These are phyloP conservation scores for Mormoops blainvillei DNA, from an alignment of 2,113 vertebrate species.

Conservation along the genomic window DNA sequence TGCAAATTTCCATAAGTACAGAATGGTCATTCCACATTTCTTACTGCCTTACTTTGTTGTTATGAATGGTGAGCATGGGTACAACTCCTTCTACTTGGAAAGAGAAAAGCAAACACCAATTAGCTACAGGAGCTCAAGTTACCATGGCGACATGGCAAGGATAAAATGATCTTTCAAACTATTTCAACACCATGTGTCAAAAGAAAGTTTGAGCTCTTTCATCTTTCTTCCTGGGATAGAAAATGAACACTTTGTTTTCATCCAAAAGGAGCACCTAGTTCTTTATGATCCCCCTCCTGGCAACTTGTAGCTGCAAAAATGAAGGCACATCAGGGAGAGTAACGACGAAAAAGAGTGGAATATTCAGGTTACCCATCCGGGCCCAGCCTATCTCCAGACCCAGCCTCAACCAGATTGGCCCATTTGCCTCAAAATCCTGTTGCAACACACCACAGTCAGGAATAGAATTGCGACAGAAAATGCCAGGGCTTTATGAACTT, in stretches of 20 bases:
- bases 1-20: background rate
- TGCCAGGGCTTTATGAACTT: background rate
- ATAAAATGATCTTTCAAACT: conserved; percentile 58
- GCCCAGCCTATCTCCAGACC: no score
- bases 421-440: background rate
- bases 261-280: conserved; percentile 26
- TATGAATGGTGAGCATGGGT: conserved; percentile 6
- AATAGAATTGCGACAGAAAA: background rate
- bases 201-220: conserved; percentile 51
- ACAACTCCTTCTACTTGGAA: background rate
- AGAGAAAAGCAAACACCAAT: conserved; percentile 39
- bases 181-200: conserved; percentile 47
- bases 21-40: background rate
- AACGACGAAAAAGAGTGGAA: background rate
- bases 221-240: conserved; percentile 30
- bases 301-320: background rate
- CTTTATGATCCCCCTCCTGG: background rate
- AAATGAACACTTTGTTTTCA: conserved; percentile 10
- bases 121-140: conserved; percentile 48
- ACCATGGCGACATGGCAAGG: conserved; percentile 45
- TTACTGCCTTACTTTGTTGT: background rate
- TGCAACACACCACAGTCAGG: background rate
- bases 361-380: background rate
- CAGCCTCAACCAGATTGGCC: background rate
- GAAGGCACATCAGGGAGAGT: background rate